Percentiles rank a stretch among this genome's conserved stretches.
Conservation (phyloP, 1,140 invertebrate species). For the Lepidotrigona ventralis region DNA sequence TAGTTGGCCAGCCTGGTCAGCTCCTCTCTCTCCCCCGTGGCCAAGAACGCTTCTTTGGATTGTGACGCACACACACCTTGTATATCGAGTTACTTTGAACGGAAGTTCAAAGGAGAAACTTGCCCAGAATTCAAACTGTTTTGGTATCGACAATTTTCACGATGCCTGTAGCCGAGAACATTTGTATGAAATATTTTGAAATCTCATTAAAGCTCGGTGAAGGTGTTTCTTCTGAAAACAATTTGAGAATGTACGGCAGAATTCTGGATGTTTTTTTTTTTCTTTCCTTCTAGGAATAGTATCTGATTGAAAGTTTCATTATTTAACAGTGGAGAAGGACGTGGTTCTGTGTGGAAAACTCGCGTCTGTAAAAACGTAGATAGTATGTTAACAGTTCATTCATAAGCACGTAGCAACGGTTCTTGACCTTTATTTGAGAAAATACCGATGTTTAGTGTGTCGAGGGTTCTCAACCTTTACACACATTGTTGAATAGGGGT, state of each 20-base stretch:
- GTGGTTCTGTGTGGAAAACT: not conserved
- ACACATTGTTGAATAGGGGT: not conserved
- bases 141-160: not conserved
- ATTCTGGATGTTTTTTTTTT: not conserved
- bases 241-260: too few relatives aligned
- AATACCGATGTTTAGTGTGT: not conserved
- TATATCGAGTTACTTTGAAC: slow-evolving; percentile 4
- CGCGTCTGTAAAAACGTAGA: not conserved
- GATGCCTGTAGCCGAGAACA: too few relatives aligned
- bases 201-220: not conserved
- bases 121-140: not conserved
- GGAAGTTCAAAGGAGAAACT: not conserved
- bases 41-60: slow-evolving; percentile 30
- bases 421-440: slow-evolving; percentile 6
- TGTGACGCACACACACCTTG: slow-evolving; percentile 25
- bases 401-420: not conserved
- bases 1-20: slow-evolving; percentile 35
- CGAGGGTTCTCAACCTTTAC: not conserved
- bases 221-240: too few relatives aligned
- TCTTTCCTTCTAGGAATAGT: not conserved
- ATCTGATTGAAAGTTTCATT: not conserved
- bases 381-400: slow-evolving; percentile 6
- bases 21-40: not conserved
- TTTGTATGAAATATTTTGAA: not conserved
- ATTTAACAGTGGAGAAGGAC: not conserved